Percentiles rank a stretch among this genome's conserved stretches.
These are phyloP conservation scores for Cyclargus thomasi DNA, from an alignment of 1,140 invertebrate species.

Conservation along the genomic window DNA sequence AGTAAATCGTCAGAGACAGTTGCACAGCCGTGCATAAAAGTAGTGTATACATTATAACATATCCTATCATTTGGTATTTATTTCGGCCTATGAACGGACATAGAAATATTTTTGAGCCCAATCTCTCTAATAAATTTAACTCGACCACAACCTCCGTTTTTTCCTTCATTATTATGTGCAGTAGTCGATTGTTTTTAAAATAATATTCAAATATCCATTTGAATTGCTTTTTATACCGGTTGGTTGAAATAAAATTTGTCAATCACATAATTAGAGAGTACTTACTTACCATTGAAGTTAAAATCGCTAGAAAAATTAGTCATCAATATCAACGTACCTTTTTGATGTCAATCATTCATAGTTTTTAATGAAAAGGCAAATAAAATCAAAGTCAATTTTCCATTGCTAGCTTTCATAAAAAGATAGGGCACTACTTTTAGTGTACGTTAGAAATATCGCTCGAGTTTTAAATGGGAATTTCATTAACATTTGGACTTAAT, in stretches of 20 bases:
- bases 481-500: too few relatives aligned
- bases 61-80: constrained; percentile 35
- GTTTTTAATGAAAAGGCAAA: constrained; percentile 16
- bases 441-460: too few relatives aligned
- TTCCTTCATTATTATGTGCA: constrained; percentile 7
- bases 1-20: constrained; percentile 42
- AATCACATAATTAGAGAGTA: background rate
- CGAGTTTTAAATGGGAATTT: too few relatives aligned
- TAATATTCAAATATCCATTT: background rate
- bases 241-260: background rate
- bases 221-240: background rate
- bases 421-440: too few relatives aligned
- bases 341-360: background rate
- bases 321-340: background rate
- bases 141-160: constrained; percentile 35
- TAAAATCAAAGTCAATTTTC: background rate
- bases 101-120: constrained; percentile 44
- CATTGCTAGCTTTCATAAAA: background rate
- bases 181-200: background rate
- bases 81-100: constrained; percentile 42
- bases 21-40: constrained; percentile 39
- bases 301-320: background rate
- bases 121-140: constrained; percentile 37
- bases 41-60: constrained; percentile 32
- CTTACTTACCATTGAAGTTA: background rate